Evolutionary conservation across 2,888 invertebrate genomes (phyloP).

Genomic region (Timandra comae): DNA sequence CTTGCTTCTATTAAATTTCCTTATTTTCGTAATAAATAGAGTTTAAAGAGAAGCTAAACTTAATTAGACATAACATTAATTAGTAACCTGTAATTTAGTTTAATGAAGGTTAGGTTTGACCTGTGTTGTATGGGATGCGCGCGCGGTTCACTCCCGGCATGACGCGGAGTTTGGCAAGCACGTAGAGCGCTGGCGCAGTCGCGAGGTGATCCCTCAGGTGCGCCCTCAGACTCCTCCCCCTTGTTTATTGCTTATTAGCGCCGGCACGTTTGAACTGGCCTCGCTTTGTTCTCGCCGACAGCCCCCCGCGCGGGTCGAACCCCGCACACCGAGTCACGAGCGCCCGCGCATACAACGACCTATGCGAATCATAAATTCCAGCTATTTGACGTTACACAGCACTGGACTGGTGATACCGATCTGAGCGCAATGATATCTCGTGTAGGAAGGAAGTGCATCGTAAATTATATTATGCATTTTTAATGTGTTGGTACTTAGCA

Average conservation of each 20-base stretch:
- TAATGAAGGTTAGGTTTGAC: too few species aligned
- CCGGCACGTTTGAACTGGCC: conserved; percentile 71
- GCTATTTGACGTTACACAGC: conserved; percentile 61
- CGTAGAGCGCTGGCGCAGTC: conserved; percentile 35
- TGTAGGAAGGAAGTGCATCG: conserved; percentile 59
- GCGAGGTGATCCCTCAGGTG: conserved; percentile 72
- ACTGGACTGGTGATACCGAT: conserved; percentile 66
- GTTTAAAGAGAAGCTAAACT: too few species aligned
- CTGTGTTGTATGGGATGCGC: neutral
- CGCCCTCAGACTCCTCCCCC: conserved; percentile 69
- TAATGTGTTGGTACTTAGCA: conserved; percentile 19
- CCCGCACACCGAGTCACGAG: conserved; percentile 38
- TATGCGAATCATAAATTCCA: conserved; percentile 72
- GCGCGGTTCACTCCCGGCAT: neutral
- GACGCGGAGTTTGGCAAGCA: conserved; percentile 23
- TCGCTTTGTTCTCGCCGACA: conserved; percentile 72
- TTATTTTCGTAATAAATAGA: too few species aligned
- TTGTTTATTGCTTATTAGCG: conserved; percentile 78
- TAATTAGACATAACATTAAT: too few species aligned
- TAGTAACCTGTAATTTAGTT: too few species aligned
- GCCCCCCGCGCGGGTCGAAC: conserved; percentile 30
- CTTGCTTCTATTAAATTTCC: too few species aligned
- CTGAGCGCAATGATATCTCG: conserved; percentile 62
- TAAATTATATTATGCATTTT: conserved; percentile 35
- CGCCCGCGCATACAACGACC: conserved; percentile 53